These are phyloP conservation scores for Glaucopsyche alexis DNA, from an alignment of 2,888 invertebrate species.

Conservation along the genomic window DNA sequence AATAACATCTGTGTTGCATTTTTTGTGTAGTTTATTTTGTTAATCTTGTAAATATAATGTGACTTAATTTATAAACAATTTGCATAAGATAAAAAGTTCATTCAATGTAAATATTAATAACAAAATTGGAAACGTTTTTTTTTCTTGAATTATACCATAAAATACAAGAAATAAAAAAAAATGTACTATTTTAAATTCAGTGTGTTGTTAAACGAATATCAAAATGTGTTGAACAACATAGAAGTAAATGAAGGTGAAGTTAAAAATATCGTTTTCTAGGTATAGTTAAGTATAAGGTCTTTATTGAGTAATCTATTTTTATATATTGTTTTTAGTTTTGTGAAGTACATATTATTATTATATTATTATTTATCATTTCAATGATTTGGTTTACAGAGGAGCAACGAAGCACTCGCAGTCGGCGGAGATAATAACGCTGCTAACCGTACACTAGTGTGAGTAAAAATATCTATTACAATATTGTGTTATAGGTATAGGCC, in stretches of 20 bases:
- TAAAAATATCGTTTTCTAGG: not conserved
- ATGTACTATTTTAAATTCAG: not conserved
- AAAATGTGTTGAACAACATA: not conserved
- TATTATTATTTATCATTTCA: not conserved
- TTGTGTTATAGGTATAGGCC: too few relatives aligned
- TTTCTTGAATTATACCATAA: not conserved
- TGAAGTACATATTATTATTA: too few relatives aligned
- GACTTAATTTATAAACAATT: too few relatives aligned
- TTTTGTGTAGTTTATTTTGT: too few relatives aligned
- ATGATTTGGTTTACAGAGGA: conserved; percentile 8
- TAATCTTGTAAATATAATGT: too few relatives aligned
- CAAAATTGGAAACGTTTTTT: not conserved
- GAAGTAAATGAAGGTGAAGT: not conserved
- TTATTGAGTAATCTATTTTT: not conserved
- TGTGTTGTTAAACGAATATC: not conserved
- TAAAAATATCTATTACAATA: not conserved
- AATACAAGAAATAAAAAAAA: not conserved
- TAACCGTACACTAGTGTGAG: not conserved
- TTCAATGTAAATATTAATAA: too few relatives aligned
- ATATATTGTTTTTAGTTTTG: not conserved
- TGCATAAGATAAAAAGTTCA: too few relatives aligned
- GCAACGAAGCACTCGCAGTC: conserved; percentile 7
- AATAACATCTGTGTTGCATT: too few relatives aligned
- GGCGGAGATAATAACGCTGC: conserved; percentile 1
- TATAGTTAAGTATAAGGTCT: not conserved